A percentile compares a stretch with the other conserved stretches of the same genome.
phyloP scores from a whole-genome alignment of 2,113 vertebrate species.

The Campylorhamphus procurvoides region DNA sequence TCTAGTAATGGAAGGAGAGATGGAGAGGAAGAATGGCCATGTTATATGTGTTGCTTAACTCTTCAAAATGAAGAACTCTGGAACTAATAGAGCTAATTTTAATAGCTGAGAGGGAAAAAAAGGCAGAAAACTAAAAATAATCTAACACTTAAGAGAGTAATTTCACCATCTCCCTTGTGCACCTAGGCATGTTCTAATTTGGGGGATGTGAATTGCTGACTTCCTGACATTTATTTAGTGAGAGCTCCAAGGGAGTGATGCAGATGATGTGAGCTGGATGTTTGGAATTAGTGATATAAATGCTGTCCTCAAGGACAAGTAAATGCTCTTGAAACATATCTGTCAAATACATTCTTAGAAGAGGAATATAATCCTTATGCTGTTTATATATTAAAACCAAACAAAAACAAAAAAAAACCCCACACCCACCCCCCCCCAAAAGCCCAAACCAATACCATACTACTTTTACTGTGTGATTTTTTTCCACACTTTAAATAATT shows the following conservation, averaged over 20 bases:
- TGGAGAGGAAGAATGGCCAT: background rate
- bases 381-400: background rate
- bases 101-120: background rate
- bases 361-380: background rate
- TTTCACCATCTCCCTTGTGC: background rate
- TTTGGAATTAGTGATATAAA: background rate
- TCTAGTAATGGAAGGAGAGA: background rate
- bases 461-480: too few species aligned
- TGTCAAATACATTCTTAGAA: background rate
- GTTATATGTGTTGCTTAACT: background rate
- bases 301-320: background rate
- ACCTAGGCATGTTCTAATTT: background rate
- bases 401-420: too few species aligned
- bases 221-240: background rate
- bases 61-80: background rate
- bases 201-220: background rate
- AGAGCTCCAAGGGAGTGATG: background rate
- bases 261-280: background rate
- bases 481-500: too few species aligned
- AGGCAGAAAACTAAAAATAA: background rate
- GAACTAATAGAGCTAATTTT: background rate
- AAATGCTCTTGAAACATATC: background rate
- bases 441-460: background rate
- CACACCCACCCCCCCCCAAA: too few species aligned
- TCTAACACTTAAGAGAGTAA: background rate